Conservation (phyloP, 2,888 invertebrate genomes). For the Cyclophora punctaria region DNA sequence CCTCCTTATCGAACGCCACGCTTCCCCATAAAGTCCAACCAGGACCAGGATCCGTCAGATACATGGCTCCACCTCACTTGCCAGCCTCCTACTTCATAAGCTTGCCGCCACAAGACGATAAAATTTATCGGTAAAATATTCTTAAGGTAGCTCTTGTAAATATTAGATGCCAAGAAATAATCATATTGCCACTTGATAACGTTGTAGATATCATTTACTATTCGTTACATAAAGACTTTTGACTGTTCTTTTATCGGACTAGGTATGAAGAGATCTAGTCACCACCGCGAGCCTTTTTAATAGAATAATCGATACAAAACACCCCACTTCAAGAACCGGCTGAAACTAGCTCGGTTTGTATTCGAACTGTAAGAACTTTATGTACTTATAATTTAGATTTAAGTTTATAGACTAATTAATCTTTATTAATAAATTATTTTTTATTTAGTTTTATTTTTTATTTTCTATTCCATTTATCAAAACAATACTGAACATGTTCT, state of each 20-base stretch:
- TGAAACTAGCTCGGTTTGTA: no score
- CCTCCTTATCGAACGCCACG: slow-evolving; percentile 77
- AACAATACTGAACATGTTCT: no score
- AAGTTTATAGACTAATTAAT: slow-evolving; percentile 4
- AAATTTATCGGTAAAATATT: slow-evolving; percentile 74
- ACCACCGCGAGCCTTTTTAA: slow-evolving; percentile 19
- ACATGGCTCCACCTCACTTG: slow-evolving; percentile 76
- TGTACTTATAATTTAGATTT: no score
- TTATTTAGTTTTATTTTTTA: no score
- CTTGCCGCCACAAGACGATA: slow-evolving; percentile 77
- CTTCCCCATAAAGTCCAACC: slow-evolving; percentile 79
- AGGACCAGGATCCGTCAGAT: slow-evolving; percentile 68
- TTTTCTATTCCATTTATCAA: no score
- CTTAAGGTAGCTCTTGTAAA: slow-evolving; percentile 25
- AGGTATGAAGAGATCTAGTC: slow-evolving; percentile 32
- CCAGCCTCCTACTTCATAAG: slow-evolving; percentile 79
- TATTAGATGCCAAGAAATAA: slow-evolving; percentile 31
- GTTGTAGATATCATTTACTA: slow-evolving; percentile 40
- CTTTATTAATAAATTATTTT: no score
- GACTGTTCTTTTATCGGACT: slow-evolving; percentile 19
- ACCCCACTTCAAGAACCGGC: background rate
- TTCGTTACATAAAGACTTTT: background rate
- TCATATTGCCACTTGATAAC: slow-evolving; percentile 20
- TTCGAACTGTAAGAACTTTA: no score
- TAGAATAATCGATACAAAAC: slow-evolving; percentile 1